phyloP scores from a whole-genome alignment of 1,140 invertebrate genomes.

The Ceratoteleas bidentatus region DNA sequence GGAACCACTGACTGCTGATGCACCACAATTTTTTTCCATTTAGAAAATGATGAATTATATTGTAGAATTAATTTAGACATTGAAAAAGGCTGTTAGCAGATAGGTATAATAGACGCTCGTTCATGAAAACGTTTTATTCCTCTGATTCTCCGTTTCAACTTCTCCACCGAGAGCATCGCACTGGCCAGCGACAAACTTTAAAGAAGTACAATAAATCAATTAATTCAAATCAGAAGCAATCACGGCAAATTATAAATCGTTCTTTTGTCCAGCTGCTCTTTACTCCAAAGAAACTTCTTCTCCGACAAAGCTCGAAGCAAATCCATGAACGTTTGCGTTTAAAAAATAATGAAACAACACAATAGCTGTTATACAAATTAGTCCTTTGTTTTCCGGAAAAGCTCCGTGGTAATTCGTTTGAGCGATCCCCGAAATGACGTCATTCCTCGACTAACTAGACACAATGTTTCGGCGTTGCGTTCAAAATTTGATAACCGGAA shows the following conservation, averaged over 20 bases:
- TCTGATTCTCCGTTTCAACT: neutral
- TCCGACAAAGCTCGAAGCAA: neutral
- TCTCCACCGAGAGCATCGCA: neutral
- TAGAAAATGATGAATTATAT: too few species aligned
- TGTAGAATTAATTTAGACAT: too few species aligned
- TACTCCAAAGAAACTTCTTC: neutral
- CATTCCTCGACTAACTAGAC: neutral
- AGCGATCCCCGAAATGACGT: neutral
- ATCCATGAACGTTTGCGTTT: neutral
- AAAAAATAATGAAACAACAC: neutral
- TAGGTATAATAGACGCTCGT: too few species aligned
- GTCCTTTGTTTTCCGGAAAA: neutral
- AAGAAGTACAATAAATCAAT: neutral
- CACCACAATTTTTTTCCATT: too few species aligned
- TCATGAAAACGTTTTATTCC: too few species aligned
- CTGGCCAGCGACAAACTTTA: neutral
- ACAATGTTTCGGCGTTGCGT: neutral
- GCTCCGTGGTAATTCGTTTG: neutral
- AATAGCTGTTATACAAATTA: neutral
- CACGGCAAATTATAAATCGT: neutral
- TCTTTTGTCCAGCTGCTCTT: neutral
- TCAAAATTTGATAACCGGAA: slow-evolving; percentile 15
- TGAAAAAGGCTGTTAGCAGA: too few species aligned
- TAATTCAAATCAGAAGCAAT: neutral
- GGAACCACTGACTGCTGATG: too few species aligned